These are phyloP conservation scores for Synanthedon formicaeformis DNA, from an alignment of 2,888 invertebrate genomes.

Conservation along the genomic window DNA sequence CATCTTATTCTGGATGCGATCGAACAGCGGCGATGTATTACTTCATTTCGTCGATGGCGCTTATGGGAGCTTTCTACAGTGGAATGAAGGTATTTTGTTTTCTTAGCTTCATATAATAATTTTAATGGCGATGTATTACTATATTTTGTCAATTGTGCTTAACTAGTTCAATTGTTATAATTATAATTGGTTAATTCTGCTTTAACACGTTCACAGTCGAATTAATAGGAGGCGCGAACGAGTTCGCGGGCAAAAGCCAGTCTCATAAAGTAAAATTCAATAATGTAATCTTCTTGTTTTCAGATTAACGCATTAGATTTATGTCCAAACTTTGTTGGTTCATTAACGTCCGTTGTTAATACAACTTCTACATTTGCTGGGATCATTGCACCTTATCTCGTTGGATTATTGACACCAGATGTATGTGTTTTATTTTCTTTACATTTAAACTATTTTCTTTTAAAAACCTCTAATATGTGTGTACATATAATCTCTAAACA, in stretches of 20 bases:
- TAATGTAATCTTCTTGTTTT: constrained; percentile 3
- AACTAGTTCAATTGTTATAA: no score
- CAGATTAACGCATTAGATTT: constrained; percentile 75
- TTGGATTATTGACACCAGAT: constrained; percentile 72
- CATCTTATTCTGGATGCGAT: constrained; percentile 74
- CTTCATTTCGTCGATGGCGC: constrained; percentile 74
- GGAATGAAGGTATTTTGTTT: constrained; percentile 68
- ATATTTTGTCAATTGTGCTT: no score
- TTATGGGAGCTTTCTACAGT: constrained; percentile 79
- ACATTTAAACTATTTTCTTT: no score
- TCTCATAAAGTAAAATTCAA: no score
- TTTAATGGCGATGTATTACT: no score
- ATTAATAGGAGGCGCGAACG: no score
- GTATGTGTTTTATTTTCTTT: constrained; percentile 38
- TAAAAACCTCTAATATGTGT: no score
- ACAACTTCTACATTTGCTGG: constrained; percentile 75
- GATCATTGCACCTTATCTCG: constrained; percentile 73
- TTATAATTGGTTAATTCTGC: no score
- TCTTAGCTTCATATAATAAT: not conserved
- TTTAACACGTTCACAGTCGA: no score
- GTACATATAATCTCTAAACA: no score
- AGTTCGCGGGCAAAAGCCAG: no score
- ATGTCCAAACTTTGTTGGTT: constrained; percentile 74
- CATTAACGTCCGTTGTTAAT: constrained; percentile 75
- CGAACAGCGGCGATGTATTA: constrained; percentile 62